A percentile compares a stretch with the other conserved stretches of the same genome.
These are phyloP conservation scores for Amphiprion clarkii DNA, from an alignment of 2,797 vertebrate species.

Conservation along the genomic window DNA sequence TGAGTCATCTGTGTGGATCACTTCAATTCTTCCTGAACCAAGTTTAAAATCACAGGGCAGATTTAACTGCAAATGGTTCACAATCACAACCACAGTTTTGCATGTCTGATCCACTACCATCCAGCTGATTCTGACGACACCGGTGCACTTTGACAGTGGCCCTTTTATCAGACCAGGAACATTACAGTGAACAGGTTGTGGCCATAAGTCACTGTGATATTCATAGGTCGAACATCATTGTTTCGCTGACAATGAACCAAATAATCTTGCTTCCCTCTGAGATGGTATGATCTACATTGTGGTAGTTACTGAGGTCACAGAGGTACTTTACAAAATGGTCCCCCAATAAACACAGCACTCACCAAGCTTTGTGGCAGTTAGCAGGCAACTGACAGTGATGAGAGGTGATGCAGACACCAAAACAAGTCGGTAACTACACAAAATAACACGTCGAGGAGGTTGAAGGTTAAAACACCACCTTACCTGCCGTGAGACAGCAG, in stretches of 20 bases:
- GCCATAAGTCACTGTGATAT: neutral
- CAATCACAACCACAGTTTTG: neutral
- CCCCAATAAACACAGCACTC: neutral
- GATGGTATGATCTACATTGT: neutral
- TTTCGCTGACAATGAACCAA: neutral
- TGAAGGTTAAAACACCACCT: neutral
- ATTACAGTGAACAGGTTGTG: neutral
- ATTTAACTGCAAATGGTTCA: neutral
- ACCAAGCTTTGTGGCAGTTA: neutral
- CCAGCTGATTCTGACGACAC: neutral
- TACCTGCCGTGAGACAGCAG: neutral
- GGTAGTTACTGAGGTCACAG: neutral
- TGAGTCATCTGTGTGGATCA: neutral
- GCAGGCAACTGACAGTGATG: neutral
- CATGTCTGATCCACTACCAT: neutral
- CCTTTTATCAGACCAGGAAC: neutral
- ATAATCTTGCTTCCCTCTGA: neutral
- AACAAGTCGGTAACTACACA: neutral
- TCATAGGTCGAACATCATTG: neutral
- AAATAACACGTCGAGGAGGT: neutral
- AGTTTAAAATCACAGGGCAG: neutral
- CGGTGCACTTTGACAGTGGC: neutral
- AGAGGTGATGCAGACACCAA: neutral
- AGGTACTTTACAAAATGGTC: neutral
- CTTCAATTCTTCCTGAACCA: neutral